Base-by-base conservation (phyloP, 2,888 invertebrate species). In the Heliconius cydno region DNA sequence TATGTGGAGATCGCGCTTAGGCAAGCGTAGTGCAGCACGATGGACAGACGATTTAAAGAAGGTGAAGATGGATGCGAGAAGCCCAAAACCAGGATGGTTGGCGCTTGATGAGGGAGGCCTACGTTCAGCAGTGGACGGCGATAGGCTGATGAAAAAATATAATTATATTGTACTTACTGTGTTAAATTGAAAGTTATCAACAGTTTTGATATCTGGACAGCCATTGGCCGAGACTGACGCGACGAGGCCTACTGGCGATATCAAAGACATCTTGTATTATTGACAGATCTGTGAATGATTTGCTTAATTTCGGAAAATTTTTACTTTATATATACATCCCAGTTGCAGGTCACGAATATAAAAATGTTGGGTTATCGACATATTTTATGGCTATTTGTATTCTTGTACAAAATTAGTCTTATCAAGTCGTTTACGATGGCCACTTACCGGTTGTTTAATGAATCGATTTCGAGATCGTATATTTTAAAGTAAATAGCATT, bases 191-290 rank as follows among this genome's bases (percentile, higher is more conserved):
- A 94, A 92, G 80, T 92, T 89, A 76, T 89, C 86, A 15, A 92
- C 89, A 3, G 91, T 88, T 82, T 90, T 90, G 66, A 92, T 83
- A 0, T 90, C 89, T 19, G 92, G 92, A 72, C 93, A 94, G n/a
- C 86, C 84, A n/a, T 87, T 86, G 0, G 90, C 93, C n/a, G 89
- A 84, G 60, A 88, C 90, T 1, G 79, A 41, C 0, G 91, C 91
- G 28, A 90, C 85, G 25, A 91, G 68, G 22, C 86, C 86, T 38
- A 91, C 71, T 34, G 91, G 83, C 3, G 91, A 82, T 77, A 89
- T 86, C 79, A 85, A 85, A 81, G 90, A 84, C 94, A 94, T 94
- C 79, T 84, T 89, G 76, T 12, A 7, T 76, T n/a, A 10, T 92
- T 90, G 91, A 87, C 84, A 83, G 75, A 82, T 41, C 78, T 82